Percentiles rank a stretch among this genome's conserved stretches.
Conservation (phyloP, 1,140 invertebrate species). For the Anastrepha obliqua region DNA sequence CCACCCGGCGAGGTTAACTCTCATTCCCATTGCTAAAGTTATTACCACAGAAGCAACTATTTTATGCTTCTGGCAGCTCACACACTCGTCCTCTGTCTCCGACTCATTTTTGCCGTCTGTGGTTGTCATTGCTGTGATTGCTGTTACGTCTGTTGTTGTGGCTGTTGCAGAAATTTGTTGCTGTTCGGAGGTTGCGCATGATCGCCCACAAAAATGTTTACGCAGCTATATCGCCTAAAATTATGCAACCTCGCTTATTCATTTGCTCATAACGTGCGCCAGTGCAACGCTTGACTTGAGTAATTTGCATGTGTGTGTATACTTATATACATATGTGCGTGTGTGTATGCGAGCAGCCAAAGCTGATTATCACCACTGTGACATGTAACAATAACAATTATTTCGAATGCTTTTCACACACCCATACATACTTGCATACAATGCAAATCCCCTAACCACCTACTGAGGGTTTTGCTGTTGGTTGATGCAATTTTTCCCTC, state of each 20-base stretch:
- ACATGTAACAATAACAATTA: neutral
- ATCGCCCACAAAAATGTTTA: slow-evolving; percentile 23
- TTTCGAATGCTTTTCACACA: slow-evolving; percentile 8
- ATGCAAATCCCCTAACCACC: neutral
- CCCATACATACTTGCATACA: neutral
- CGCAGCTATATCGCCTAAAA: slow-evolving; percentile 13
- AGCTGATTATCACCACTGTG: slow-evolving; percentile 20
- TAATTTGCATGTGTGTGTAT: neutral
- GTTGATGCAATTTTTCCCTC: neutral
- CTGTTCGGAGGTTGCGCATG: neutral
- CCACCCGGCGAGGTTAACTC: neutral
- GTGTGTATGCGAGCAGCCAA: neutral
- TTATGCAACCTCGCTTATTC: slow-evolving; percentile 42
- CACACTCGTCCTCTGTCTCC: neutral
- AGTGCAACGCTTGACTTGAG: neutral
- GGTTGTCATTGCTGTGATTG: neutral
- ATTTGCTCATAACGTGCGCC: neutral
- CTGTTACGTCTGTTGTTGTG: neutral
- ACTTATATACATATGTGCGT: neutral
- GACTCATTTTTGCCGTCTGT: neutral
- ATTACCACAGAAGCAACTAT: slow-evolving; percentile 16
- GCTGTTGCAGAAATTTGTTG: slow-evolving; percentile 11
- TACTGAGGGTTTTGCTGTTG: slow-evolving; percentile 25
- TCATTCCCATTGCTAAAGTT: neutral
- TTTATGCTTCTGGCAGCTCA: neutral